These are phyloP conservation scores for Brachyistius frenatus DNA, from an alignment of 2,113 vertebrate genomes.

Conservation along the genomic window DNA sequence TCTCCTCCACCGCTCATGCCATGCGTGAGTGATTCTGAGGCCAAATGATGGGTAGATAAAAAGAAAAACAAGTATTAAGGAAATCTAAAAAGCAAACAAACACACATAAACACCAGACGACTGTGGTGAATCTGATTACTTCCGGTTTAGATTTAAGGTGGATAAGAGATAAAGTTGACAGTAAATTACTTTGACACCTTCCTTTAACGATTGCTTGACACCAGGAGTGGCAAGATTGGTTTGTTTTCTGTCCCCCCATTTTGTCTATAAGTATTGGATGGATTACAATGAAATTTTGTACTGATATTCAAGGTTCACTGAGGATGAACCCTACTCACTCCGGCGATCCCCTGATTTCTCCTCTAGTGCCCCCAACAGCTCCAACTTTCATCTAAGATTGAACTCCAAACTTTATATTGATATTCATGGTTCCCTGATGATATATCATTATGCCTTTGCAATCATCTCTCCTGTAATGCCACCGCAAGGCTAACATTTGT, in stretches of 20 bases:
- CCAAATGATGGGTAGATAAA: constrained; percentile 24
- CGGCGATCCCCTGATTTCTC: not conserved
- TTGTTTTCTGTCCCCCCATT: too few relatives aligned
- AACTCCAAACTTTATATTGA: too few relatives aligned
- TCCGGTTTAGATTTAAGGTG: not conserved
- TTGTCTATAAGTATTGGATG: too few relatives aligned
- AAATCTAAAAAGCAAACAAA: not conserved
- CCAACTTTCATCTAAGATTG: not conserved
- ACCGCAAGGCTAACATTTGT: not conserved
- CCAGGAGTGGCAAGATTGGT: not conserved
- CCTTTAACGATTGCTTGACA: not conserved
- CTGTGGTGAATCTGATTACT: not conserved
- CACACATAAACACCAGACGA: too few relatives aligned
- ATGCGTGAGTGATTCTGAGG: constrained; percentile 15
- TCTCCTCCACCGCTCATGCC: constrained; percentile 42
- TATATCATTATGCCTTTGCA: not conserved
- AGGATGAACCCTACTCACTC: not conserved
- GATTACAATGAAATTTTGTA: too few relatives aligned
- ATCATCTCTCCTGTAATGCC: not conserved
- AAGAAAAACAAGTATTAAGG: constrained; percentile 15
- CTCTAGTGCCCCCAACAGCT: not conserved
- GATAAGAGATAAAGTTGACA: not conserved
- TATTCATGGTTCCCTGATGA: not conserved
- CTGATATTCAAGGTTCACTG: not conserved
- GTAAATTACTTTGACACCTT: not conserved